These are phyloP conservation scores for Poeciliopsis occidentalis DNA, from an alignment of 2,113 vertebrate species.

Conservation along the genomic window DNA sequence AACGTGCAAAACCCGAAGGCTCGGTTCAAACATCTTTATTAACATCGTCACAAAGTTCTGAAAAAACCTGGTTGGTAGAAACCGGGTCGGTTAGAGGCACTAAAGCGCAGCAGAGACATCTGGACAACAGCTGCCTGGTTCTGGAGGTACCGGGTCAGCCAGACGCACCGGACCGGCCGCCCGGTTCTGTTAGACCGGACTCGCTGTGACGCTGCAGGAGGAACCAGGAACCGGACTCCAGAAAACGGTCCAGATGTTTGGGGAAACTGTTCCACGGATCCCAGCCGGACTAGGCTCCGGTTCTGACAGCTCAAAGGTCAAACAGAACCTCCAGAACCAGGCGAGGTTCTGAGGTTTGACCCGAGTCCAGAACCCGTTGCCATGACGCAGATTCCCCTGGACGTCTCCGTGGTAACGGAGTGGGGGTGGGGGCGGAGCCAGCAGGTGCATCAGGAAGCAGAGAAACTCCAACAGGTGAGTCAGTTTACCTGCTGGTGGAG, in stretches of 20 bases:
- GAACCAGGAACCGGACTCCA: neutral
- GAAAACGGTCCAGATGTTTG: neutral
- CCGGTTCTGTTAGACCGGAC: neutral
- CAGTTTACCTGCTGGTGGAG: too few species aligned
- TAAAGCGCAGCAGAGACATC: slow-evolving; percentile 57
- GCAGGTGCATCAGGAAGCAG: too few species aligned
- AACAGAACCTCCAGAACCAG: too few species aligned
- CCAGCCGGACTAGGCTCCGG: neutral
- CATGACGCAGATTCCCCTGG: neutral
- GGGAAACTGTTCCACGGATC: neutral
- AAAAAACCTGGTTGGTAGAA: slow-evolving; percentile 56
- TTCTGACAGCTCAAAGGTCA: too few species aligned
- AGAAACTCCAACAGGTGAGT: too few species aligned
- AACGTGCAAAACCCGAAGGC: neutral
- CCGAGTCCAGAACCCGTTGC: neutral
- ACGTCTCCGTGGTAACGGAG: neutral
- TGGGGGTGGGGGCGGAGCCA: neutral
- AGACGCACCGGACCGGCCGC: too few species aligned
- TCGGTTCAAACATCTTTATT: slow-evolving; percentile 55
- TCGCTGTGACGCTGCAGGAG: neutral
- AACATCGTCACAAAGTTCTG: slow-evolving; percentile 50
- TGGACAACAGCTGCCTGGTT: neutral
- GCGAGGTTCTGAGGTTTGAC: too few species aligned
- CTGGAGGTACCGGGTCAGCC: too few species aligned
- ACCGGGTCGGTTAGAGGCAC: slow-evolving; percentile 63